phyloP scores from a whole-genome alignment of 2,888 invertebrate species.

The Drosophila diplacantha region DNA sequence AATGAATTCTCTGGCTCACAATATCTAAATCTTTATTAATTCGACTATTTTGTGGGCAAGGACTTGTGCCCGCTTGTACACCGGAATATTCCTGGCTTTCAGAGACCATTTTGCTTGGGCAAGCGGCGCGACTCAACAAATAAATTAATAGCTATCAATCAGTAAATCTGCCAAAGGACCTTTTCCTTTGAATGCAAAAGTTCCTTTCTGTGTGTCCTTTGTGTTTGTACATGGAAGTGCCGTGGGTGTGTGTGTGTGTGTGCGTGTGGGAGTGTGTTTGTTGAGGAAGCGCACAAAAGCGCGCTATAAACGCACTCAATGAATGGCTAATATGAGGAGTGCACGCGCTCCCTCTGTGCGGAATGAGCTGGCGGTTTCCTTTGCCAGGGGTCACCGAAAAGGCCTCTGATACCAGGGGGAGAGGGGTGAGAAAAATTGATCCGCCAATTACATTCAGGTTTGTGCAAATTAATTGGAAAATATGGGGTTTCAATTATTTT shows the following conservation, averaged over 20 bases:
- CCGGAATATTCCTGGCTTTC: neutral
- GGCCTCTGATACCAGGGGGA: neutral
- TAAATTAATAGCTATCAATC: conserved; percentile 74
- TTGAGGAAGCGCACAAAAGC: conserved; percentile 53
- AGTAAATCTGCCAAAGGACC: conserved; percentile 71
- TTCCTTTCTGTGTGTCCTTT: conserved; percentile 36
- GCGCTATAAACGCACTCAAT: conserved; percentile 67
- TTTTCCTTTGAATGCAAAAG: conserved; percentile 67
- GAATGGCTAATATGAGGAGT: conserved; percentile 68
- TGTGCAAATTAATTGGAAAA: conserved; percentile 24
- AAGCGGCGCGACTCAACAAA: conserved; percentile 56
- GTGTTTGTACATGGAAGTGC: conserved; percentile 15
- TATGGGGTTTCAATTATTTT: conserved; percentile 1
- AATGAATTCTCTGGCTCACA: conserved; percentile 62
- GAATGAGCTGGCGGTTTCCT: conserved; percentile 4
- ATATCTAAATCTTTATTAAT: conserved; percentile 73
- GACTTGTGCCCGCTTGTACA: neutral
- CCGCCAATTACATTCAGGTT: conserved; percentile 50
- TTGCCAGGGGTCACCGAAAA: conserved; percentile 9
- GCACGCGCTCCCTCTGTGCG: conserved; percentile 42
- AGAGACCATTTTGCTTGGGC: conserved; percentile 26
- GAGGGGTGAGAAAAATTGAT: neutral
- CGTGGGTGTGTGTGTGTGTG: neutral
- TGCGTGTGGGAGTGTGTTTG: conserved; percentile 10
- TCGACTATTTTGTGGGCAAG: conserved; percentile 64